Conservation (phyloP, 2,113 vertebrate genomes). For the Falcunculus frontatus region DNA sequence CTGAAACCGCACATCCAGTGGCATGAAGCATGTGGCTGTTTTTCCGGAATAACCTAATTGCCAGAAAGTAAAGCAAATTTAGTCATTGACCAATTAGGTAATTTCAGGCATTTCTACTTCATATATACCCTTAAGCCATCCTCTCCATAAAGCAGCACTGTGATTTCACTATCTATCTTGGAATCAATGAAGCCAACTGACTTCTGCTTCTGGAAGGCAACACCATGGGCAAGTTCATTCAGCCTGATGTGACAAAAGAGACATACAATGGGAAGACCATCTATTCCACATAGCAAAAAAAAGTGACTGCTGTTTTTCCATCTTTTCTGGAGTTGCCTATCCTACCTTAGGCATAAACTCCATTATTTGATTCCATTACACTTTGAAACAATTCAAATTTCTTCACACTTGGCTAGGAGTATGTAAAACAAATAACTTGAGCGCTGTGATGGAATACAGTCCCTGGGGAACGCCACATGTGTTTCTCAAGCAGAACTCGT, state of each 20-base stretch:
- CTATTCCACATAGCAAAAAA: background rate
- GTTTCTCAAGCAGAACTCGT: background rate
- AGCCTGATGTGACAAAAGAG: background rate
- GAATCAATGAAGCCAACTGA: background rate
- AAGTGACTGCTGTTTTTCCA: background rate
- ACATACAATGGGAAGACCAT: background rate
- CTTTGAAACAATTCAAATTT: background rate
- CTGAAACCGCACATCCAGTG: background rate
- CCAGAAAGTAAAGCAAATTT: background rate
- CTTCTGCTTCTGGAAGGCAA: background rate
- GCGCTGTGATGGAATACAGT: background rate
- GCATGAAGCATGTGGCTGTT: background rate
- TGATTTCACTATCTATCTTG: background rate
- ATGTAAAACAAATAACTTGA: background rate
- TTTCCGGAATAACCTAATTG: background rate
- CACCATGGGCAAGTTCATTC: background rate
- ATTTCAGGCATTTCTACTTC: background rate
- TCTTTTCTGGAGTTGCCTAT: background rate
- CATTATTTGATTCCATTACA: background rate
- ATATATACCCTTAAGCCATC: background rate
- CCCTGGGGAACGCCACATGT: background rate
- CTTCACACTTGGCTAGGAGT: background rate
- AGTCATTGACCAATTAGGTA: background rate
- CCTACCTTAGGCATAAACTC: background rate
- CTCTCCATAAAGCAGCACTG: background rate